Base-by-base conservation (phyloP, 2,797 vertebrate genomes). In the Mionectes olivaceus region DNA sequence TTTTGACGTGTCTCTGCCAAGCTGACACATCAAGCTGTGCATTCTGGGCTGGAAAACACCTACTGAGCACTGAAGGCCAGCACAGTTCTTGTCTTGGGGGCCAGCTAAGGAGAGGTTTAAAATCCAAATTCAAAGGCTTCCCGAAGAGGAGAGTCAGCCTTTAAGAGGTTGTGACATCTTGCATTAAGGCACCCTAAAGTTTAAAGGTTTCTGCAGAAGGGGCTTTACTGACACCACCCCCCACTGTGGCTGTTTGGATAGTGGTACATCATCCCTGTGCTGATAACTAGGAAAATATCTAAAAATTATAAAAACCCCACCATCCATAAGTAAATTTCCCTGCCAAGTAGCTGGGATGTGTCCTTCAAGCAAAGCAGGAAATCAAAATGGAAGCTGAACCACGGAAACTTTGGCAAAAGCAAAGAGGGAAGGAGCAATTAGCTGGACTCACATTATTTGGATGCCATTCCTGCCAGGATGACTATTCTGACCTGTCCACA, bases 171-270 rank as follows among this genome's bases (percentile, higher is more conserved):
- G 3, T 23, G n/a, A 32, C 12, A 33, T 46, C 33, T 47, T 68
- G 8, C 10, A 53, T 73, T 25, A 41, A 41, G 41, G 13, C 41
- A 55, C 2, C 16, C 15, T 8, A 12, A 55, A 67, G 3, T 55
- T 82, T 63, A 37, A 63, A 46, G 10, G 11, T 68, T 49, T 68
- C 18, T 91, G n/a, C 28, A n/a, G 19, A 50, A 15, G 8, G 3
- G 7, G 2, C 14, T 87, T 83, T 50, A 8, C 24, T 60, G 25
- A 28, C 6, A 22, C 7, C 2, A 1, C 24, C 2, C 2, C 28
- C 46, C 21, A 6, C 27, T 0, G 0, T 49, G 55, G 49, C 19
- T 77, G 3, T 77, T 57, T 13, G 13, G 30, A 19, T 25, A 76
- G 55, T 19, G 28, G 44, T 75, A 22, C 22, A 23, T 4, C 46